Percentiles rank a stretch among this genome's conserved stretches.
phyloP scores from a whole-genome alignment of 2,888 invertebrate genomes.

The Imbricaverruca yamaguchii region DNA sequence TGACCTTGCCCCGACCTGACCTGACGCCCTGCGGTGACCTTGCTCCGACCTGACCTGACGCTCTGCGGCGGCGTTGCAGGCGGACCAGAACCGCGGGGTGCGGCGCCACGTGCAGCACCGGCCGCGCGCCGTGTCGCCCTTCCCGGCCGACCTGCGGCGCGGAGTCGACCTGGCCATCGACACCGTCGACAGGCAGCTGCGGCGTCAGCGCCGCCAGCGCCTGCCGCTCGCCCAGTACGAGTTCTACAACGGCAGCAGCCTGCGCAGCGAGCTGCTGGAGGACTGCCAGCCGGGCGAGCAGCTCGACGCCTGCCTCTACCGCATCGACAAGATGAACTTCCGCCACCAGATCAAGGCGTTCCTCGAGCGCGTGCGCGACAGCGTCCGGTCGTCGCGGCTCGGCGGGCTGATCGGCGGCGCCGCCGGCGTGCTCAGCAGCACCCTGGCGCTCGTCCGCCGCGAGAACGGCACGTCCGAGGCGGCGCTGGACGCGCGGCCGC shows the following conservation, averaged over 20 bases:
- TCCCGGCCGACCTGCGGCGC: not conserved
- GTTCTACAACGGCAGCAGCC: conserved; percentile 30
- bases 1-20: too few relatives aligned
- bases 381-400: not conserved
- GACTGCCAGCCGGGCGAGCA: not conserved
- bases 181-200: conserved; percentile 27
- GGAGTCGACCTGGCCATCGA: conserved; percentile 29
- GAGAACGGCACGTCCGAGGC: too few relatives aligned
- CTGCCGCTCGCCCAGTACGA: conserved; percentile 32
- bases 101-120: conserved; percentile 12
- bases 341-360: not conserved
- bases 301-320: not conserved
- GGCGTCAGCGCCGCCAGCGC: conserved; percentile 6
- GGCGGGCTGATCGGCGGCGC: not conserved
- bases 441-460: too few relatives aligned
- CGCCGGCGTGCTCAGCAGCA: not conserved
- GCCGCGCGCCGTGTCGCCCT: conserved; percentile 19
- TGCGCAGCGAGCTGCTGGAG: not conserved
- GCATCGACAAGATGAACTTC: not conserved
- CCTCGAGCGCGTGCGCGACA: not conserved
- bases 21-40: too few relatives aligned
- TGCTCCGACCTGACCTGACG: not conserved
- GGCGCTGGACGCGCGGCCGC: not conserved
- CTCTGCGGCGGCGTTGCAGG: not conserved
- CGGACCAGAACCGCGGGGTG: not conserved